A percentile compares a stretch with the other conserved stretches of the same genome.
Evolutionary conservation across 2,888 invertebrate genomes (phyloP).

Genomic region (Eudiplozoon nipponicum): DNA sequence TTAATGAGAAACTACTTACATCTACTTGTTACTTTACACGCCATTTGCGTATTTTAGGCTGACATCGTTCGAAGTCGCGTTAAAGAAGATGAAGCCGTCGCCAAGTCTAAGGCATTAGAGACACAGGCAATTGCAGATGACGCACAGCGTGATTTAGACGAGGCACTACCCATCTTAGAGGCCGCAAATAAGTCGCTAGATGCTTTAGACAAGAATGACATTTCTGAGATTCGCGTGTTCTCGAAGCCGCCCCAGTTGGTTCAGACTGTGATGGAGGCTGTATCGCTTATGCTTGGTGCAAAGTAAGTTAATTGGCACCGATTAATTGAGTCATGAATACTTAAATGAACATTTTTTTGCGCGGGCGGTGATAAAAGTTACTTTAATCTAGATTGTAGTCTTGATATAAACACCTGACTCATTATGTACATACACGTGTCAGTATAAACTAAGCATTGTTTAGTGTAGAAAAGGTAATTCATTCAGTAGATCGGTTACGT

Average conservation of each 20-base stretch:
- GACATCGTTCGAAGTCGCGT: slow-evolving; percentile 28
- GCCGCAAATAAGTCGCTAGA: slow-evolving; percentile 48
- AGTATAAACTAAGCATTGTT: too few species aligned
- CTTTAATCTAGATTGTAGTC: too few species aligned
- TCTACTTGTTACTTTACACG: too few species aligned
- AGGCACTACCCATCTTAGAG: slow-evolving; percentile 52
- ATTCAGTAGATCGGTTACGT: too few species aligned
- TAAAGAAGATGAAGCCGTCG: slow-evolving; percentile 46
- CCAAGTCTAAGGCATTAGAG: slow-evolving; percentile 51
- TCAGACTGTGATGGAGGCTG: slow-evolving; percentile 55
- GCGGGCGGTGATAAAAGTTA: too few species aligned
- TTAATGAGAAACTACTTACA: too few species aligned
- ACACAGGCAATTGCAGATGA: slow-evolving; percentile 52
- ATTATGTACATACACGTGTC: too few species aligned
- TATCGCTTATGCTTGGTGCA: slow-evolving; percentile 45
- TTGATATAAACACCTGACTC: too few species aligned
- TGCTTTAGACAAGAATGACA: slow-evolving; percentile 53
- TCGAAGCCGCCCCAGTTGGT: slow-evolving; percentile 55
- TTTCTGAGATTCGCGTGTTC: slow-evolving; percentile 56
- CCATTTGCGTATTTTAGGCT: too few species aligned
- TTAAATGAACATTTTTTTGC: too few species aligned
- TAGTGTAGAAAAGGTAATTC: too few species aligned
- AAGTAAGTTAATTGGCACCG: slow-evolving; percentile 36
- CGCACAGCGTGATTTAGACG: slow-evolving; percentile 46
- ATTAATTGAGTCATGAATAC: too few species aligned